These are phyloP conservation scores for Nannospalax galili DNA, from an alignment of 2,113 vertebrate species.

Conservation along the genomic window DNA sequence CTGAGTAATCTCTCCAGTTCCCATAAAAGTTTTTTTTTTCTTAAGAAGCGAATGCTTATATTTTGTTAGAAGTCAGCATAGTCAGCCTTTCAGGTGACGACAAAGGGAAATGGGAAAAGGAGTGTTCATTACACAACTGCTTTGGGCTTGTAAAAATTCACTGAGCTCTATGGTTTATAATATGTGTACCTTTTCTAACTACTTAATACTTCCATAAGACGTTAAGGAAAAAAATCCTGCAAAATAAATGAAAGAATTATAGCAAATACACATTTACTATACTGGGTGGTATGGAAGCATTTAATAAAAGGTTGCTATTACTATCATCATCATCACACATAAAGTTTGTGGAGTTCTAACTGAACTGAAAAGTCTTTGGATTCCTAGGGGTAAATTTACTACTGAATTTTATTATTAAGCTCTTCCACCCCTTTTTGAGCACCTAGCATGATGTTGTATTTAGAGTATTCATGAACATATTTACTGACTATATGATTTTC, in stretches of 20 bases:
- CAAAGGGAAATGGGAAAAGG: background rate
- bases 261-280: conserved; percentile 20
- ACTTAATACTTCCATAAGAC: conserved; percentile 44
- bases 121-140: background rate
- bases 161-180: background rate
- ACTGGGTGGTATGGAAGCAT: background rate
- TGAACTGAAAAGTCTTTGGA: background rate
- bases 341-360: conserved; percentile 25
- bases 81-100: background rate
- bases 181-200: background rate
- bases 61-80: conserved; percentile 34
- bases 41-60: conserved; percentile 6
- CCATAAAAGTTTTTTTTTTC: too few species aligned
- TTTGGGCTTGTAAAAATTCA: conserved; percentile 43
- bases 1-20: too few species aligned
- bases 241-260: conserved; percentile 3
- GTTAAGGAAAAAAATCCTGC: background rate
- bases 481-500: background rate
- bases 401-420: conserved; percentile 34
- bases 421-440: background rate
- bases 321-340: background rate
- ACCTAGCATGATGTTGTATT: background rate
- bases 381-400: conserved; percentile 19
- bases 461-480: background rate
- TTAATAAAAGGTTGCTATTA: conserved; percentile 6